Evolutionary conservation across 2,113 vertebrate genomes (phyloP), one percentile per base, ranked within the genome.

Genomic region (Mesembrinibis cayennensis): DNA sequence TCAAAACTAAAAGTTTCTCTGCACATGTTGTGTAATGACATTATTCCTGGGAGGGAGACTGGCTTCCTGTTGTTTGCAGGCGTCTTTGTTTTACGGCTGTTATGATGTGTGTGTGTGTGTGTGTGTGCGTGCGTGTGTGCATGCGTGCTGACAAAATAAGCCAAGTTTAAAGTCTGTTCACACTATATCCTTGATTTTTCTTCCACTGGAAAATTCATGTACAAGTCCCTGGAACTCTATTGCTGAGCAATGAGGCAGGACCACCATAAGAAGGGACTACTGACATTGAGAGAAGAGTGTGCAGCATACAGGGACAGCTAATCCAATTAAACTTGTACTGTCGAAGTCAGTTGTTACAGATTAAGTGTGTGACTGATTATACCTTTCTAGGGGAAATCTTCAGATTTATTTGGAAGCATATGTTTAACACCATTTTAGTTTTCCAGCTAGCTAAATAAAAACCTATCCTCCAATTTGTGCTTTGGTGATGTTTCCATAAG

Each of bases 11-110:
- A 47, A 69, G 19, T 38, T 83, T 92, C 18, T 67, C 36, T 77
- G 32, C 25, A 40, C 7, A 7, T 53, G 40, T 16, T 66, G 29
- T 52, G 5, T 50, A 38, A 49, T 69, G 23, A 32, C 10, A 30
- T 40, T 79, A 29, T 58, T 77, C 21, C 15, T 72, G 11, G 34
- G 18, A 65, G 17, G 25, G 10, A 82, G 10, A 40, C 21, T 52
- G 8, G 4, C 6, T 84, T 49, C 22, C 8, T 74, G 6, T 52
- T 53, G 4, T 44, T 78, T 76, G 29, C 10, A 17, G 23, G 59
- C 0, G 1, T 23, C 16, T 13, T 55, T 2, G 0, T 44, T 94
- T 84, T 49, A n/a, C 1, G 3, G 16, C 16, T 90, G 14, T 6
- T 61, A 0, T 32, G 16, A 78, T 30, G 11, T 34, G 2, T 25